phyloP scores from a whole-genome alignment of 2,888 invertebrate genomes.

The Cremastinae sp. region DNA sequence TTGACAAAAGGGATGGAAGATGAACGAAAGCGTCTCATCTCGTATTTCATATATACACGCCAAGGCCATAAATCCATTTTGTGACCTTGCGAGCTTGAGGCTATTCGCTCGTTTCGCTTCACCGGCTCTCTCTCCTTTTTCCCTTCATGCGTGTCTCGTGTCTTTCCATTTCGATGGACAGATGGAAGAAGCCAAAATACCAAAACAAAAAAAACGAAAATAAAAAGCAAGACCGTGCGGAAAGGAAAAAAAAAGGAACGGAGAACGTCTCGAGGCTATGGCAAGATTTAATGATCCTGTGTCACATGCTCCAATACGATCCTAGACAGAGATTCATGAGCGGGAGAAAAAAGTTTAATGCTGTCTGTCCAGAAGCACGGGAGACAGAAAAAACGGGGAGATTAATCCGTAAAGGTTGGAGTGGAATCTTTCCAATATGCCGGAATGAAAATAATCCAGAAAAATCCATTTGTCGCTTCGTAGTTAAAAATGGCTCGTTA shows the following conservation, averaged over 20 bases:
- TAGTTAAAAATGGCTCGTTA: background rate
- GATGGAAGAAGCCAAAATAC: conserved; percentile 34
- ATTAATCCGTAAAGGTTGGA: conserved; percentile 11
- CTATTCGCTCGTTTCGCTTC: conserved; percentile 46
- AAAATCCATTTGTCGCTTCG: background rate
- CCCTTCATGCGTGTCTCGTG: conserved; percentile 23
- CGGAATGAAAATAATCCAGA: conserved; percentile 17
- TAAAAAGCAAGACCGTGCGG: conserved; percentile 1
- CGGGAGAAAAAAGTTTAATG: conserved; percentile 17
- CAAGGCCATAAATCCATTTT: conserved; percentile 55
- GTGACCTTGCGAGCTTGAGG: conserved; percentile 48
- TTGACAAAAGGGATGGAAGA: conserved; percentile 36
- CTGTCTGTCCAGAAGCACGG: conserved; percentile 1
- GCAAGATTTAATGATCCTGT: conserved; percentile 49
- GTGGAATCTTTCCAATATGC: background rate
- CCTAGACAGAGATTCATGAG: conserved; percentile 28
- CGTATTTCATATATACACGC: conserved; percentile 49
- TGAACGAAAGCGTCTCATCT: conserved; percentile 49
- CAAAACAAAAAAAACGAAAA: conserved; percentile 14
- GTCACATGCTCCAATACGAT: conserved; percentile 42
- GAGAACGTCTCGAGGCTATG: conserved; percentile 33
- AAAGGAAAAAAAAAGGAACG: conserved; percentile 7
- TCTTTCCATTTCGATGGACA: conserved; percentile 53
- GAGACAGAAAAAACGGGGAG: background rate
- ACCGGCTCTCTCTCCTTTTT: conserved; percentile 17